Conservation (phyloP, 2,888 invertebrate genomes). For the Drosophila yooni region DNA sequence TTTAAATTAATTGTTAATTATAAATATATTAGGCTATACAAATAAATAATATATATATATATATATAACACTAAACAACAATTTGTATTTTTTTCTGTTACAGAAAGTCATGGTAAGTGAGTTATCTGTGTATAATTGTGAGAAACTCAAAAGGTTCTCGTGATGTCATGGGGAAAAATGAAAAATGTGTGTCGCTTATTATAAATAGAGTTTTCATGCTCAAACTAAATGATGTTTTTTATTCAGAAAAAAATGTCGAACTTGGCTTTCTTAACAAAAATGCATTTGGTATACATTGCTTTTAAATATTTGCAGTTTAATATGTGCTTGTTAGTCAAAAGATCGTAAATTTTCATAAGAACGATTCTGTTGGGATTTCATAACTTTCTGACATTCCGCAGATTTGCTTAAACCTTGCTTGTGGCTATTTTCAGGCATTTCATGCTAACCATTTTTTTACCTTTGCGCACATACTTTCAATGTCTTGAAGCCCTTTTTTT, state of each 20-base stretch:
- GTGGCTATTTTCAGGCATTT: constrained; percentile 14
- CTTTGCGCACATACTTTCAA: constrained; percentile 54
- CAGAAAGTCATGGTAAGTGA: neutral
- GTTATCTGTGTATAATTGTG: neutral
- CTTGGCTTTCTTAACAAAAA: neutral
- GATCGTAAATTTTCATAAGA: constrained; percentile 5
- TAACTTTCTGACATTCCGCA: neutral
- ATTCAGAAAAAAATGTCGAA: too few species aligned
- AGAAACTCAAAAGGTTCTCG: neutral
- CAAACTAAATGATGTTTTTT: neutral
- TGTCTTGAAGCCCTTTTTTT: constrained; percentile 29
- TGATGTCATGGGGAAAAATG: too few species aligned
- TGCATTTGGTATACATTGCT: neutral
- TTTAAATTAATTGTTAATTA: neutral
- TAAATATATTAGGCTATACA: neutral
- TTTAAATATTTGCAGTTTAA: neutral
- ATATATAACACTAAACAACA: too few species aligned
- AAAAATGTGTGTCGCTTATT: neutral
- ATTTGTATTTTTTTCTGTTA: neutral
- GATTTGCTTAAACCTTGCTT: constrained; percentile 14
- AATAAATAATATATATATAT: too few species aligned
- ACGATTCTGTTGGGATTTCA: constrained; percentile 8
- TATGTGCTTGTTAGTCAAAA: neutral
- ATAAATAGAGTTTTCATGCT: neutral
- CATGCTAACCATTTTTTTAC: constrained; percentile 39